Conservation (phyloP, 2,797 vertebrate species). For the Cossypha heuglini region DNA sequence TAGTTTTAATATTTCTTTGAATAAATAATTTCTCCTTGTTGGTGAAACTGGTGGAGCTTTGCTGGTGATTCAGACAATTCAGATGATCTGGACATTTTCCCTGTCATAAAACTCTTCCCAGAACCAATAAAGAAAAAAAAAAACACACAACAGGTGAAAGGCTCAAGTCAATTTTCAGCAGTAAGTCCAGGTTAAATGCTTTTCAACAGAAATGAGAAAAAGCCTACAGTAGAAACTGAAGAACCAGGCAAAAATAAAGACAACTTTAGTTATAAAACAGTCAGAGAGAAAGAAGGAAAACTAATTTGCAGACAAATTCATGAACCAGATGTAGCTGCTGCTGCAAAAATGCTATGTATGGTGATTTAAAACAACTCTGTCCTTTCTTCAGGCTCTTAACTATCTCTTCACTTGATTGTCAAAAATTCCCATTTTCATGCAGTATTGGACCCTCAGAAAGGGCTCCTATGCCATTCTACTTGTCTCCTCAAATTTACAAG, state of each 20-base stretch:
- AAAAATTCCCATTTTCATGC: neutral
- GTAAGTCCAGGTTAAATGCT: neutral
- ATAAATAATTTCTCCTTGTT: neutral
- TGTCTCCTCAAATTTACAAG: neutral
- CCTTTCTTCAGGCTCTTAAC: neutral
- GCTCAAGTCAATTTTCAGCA: neutral
- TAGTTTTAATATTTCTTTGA: neutral
- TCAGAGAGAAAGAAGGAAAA: neutral
- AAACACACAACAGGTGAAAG: accelerated
- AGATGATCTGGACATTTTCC: neutral
- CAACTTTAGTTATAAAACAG: neutral
- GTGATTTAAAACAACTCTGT: neutral
- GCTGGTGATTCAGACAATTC: neutral
- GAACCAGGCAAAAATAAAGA: neutral
- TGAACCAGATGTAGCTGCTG: neutral
- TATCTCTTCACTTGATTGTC: neutral
- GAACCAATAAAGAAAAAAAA: neutral
- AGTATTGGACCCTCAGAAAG: accelerated
- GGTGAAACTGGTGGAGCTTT: neutral
- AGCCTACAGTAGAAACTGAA: neutral
- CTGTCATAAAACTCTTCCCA: neutral
- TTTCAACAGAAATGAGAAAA: neutral
- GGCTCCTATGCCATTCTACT: neutral
- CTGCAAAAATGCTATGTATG: neutral
- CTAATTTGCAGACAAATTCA: neutral